These are phyloP conservation scores for Ochotona princeps DNA, from an alignment of 2,113 vertebrate species.

Conservation along the genomic window DNA sequence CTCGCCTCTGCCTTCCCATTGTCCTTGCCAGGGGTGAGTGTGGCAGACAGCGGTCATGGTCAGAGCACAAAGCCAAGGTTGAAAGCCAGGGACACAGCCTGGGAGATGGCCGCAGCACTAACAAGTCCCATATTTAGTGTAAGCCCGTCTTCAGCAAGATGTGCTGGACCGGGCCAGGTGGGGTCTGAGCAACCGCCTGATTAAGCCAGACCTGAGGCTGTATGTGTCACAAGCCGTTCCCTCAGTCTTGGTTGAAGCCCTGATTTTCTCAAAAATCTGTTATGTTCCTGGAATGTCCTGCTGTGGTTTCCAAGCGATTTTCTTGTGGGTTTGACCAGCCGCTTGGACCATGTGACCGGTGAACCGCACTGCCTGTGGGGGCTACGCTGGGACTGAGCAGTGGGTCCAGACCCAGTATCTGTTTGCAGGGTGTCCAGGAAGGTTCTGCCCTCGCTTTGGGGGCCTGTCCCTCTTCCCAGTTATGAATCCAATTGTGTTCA, in stretches of 20 bases:
- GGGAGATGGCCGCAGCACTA: too few species aligned
- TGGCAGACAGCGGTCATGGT: neutral
- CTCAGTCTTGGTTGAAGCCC: neutral
- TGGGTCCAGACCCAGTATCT: accelerated
- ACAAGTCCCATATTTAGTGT: neutral
- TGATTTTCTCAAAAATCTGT: neutral
- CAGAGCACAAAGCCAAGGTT: neutral
- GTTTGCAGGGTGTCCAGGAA: neutral
- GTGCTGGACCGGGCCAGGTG: neutral
- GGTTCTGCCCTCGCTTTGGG: neutral
- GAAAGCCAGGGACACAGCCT: neutral
- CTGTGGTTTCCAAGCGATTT: neutral
- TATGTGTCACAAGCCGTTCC: conserved; percentile 15
- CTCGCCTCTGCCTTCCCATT: neutral
- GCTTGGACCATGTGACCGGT: neutral
- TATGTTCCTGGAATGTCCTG: neutral
- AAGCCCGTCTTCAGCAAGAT: neutral
- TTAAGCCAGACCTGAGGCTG: neutral
- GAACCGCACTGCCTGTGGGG: accelerated
- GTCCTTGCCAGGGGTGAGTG: neutral
- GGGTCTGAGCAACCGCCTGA: neutral
- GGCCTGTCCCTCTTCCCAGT: neutral
- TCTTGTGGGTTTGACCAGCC: neutral
- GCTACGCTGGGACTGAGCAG: neutral
- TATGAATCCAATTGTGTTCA: neutral